Conservation (phyloP, 92 coral and sea anemone species). For the Zoanthus gigantus region DNA sequence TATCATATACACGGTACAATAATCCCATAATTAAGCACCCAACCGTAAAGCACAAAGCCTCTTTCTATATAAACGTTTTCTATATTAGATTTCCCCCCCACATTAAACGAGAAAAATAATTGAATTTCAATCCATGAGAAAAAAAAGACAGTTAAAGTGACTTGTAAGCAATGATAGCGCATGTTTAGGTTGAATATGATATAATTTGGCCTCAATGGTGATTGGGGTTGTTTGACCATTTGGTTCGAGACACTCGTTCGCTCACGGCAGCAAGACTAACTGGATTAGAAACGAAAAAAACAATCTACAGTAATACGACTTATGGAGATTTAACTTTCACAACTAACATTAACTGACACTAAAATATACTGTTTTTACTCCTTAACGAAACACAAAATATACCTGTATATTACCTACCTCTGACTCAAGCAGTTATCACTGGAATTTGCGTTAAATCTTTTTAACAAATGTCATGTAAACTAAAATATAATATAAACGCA, state of each 20-base stretch:
- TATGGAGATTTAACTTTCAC: background rate
- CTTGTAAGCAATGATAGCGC: background rate
- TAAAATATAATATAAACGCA: background rate
- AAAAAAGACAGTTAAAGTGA: background rate
- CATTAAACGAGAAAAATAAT: background rate
- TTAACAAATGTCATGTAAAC: slow-evolving; percentile 19
- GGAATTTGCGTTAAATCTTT: slow-evolving; percentile 5
- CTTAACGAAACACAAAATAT: slow-evolving; percentile 6
- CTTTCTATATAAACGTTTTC: background rate
- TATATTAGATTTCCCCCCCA: background rate
- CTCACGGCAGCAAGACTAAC: background rate
- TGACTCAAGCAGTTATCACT: slow-evolving; percentile 10
- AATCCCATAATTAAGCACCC: background rate
- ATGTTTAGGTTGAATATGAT: background rate
- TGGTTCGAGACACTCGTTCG: too few relatives aligned
- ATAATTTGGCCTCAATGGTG: background rate
- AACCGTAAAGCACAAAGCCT: background rate
- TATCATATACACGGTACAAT: background rate
- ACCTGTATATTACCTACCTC: slow-evolving; percentile 5
- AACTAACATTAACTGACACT: background rate
- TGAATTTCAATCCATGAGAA: background rate
- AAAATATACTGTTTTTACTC: background rate
- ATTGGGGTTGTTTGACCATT: too few relatives aligned
- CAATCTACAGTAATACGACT: background rate
- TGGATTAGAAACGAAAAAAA: background rate